Conservation (phyloP, 2,797 vertebrate species). For the Erpetoichthys calabaricus region DNA sequence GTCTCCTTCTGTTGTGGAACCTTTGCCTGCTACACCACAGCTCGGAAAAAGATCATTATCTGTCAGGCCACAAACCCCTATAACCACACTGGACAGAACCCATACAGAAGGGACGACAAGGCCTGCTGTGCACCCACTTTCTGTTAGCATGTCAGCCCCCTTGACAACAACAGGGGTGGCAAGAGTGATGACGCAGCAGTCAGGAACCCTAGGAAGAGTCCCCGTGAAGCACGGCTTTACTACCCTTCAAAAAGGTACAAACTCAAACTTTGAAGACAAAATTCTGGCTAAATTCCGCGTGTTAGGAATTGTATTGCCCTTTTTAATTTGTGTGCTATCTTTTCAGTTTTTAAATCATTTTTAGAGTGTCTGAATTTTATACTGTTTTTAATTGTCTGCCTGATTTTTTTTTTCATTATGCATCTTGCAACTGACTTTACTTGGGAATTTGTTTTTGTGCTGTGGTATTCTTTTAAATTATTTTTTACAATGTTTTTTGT, state of each 20-base stretch:
- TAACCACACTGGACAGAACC: slow-evolving; percentile 67
- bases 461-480: too few relatives aligned
- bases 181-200: slow-evolving; percentile 30
- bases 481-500: too few relatives aligned
- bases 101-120: slow-evolving; percentile 44
- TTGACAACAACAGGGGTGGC: slow-evolving; percentile 43
- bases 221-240: slow-evolving; percentile 59
- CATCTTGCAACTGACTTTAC: too few relatives aligned
- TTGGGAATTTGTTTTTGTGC: too few relatives aligned
- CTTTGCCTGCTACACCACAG: slow-evolving; percentile 49
- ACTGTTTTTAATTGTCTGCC: too few relatives aligned
- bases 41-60: slow-evolving; percentile 40
- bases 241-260: slow-evolving; percentile 46
- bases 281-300: too few relatives aligned
- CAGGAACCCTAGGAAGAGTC: slow-evolving; percentile 35
- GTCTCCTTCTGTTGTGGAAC: slow-evolving; percentile 61
- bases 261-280: too few relatives aligned
- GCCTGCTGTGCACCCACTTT: slow-evolving; percentile 36
- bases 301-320: too few relatives aligned
- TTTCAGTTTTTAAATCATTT: too few relatives aligned
- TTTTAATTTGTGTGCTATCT: too few relatives aligned
- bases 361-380: too few relatives aligned
- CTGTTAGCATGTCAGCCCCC: slow-evolving; percentile 43
- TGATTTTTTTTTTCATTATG: too few relatives aligned
- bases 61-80: slow-evolving; percentile 48